Percentiles rank a stretch among this genome's conserved stretches.
phyloP scores from a whole-genome alignment of 2,113 vertebrate genomes.

The Dolichotis patagonum region DNA sequence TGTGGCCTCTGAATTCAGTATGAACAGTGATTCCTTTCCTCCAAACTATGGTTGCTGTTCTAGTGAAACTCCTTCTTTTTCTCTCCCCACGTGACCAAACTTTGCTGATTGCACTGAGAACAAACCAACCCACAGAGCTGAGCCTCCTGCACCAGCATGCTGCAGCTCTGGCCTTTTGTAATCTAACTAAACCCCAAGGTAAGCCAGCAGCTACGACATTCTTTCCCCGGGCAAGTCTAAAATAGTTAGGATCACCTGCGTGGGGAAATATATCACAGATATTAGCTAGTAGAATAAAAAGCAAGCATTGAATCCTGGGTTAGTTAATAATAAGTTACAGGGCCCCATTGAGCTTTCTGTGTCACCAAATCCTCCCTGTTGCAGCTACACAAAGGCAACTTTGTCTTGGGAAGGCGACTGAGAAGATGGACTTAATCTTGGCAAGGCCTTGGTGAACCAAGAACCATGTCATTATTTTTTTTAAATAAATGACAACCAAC shows the following conservation, averaged over 20 bases:
- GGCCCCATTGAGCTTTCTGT: constrained; percentile 81
- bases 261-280: constrained; percentile 53
- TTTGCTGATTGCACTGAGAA: background rate
- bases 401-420: constrained; percentile 88
- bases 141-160: background rate
- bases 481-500: constrained; percentile 70
- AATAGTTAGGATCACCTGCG: constrained; percentile 46
- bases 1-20: background rate
- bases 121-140: background rate
- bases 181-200: background rate
- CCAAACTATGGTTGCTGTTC: background rate
- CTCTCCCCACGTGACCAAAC: background rate
- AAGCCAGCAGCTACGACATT: background rate
- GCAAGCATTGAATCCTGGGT: constrained; percentile 63
- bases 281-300: constrained; percentile 61
- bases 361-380: constrained; percentile 85
- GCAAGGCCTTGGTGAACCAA: constrained; percentile 85
- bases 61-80: background rate
- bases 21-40: background rate
- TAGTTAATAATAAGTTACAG: constrained; percentile 77
- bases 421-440: constrained; percentile 86
- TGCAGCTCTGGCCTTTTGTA: background rate
- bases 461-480: constrained; percentile 82
- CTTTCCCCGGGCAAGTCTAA: constrained; percentile 58
- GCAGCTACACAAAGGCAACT: constrained; percentile 88